A percentile compares a stretch with the other conserved stretches of the same genome.
These are phyloP conservation scores for Diaprepes abbreviatus DNA, from an alignment of 2,888 invertebrate species.

Conservation along the genomic window DNA sequence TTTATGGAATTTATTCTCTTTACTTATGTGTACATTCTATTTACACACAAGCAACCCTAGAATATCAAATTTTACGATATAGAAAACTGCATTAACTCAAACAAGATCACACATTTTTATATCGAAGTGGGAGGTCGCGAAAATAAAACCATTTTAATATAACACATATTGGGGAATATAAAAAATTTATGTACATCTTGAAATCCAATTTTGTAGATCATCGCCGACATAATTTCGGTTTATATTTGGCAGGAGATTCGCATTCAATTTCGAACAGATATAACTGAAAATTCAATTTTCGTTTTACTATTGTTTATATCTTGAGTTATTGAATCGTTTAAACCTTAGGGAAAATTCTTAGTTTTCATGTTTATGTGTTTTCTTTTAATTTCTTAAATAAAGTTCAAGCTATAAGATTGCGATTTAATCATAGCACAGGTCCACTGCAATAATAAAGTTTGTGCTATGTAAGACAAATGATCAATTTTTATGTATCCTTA, in stretches of 20 bases:
- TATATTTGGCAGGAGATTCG: constrained; percentile 45
- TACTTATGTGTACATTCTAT: too few relatives aligned
- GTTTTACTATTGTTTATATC: constrained; percentile 44
- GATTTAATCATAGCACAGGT: too few relatives aligned
- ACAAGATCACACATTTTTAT: background rate
- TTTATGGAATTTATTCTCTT: too few relatives aligned
- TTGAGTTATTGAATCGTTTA: constrained; percentile 32
- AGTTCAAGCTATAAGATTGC: too few relatives aligned
- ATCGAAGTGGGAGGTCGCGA: background rate
- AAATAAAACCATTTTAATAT: constrained; percentile 17
- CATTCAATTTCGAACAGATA: constrained; percentile 35
- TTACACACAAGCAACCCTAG: too few relatives aligned
- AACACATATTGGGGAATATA: constrained; percentile 27
- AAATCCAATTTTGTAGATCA: constrained; percentile 42
- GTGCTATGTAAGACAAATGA: too few relatives aligned
- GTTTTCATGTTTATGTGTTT: constrained; percentile 19
- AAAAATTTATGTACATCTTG: constrained; percentile 37
- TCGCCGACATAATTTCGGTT: constrained; percentile 41
- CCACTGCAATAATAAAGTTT: too few relatives aligned
- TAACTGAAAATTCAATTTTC: constrained; percentile 41
- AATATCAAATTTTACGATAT: background rate
- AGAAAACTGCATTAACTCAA: background rate
- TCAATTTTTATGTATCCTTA: too few relatives aligned
- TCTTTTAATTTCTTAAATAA: too few relatives aligned
- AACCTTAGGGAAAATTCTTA: constrained; percentile 28